Evolutionary conservation across 2,113 vertebrate species (phyloP).

Genomic region (Hyla sarda): DNA sequence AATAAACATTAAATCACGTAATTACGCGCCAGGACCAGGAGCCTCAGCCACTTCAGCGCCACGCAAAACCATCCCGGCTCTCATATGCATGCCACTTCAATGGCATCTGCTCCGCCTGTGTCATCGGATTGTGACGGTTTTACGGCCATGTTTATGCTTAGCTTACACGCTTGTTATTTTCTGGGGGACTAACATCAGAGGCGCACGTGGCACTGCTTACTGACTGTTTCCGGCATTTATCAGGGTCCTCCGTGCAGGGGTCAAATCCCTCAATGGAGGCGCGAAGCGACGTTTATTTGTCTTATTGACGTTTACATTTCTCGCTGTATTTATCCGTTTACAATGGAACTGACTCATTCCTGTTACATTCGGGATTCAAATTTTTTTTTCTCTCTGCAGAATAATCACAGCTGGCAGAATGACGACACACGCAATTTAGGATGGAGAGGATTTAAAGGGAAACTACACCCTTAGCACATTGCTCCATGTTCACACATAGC

Average conservation of each 20-base stretch:
- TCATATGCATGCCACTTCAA: slow-evolving; percentile 24
- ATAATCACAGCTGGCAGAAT: background rate
- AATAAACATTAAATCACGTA: slow-evolving; percentile 19
- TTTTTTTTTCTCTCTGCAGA: background rate
- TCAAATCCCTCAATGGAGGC: background rate
- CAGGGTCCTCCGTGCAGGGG: background rate
- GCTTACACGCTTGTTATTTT: slow-evolving; percentile 21
- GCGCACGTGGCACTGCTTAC: slow-evolving; percentile 23
- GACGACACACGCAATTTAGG: background rate
- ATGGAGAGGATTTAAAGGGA: too few relatives aligned
- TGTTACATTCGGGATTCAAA: background rate
- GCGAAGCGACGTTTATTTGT: background rate
- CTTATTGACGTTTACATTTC: background rate
- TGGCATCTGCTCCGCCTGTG: background rate
- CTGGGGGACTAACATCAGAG: too few relatives aligned
- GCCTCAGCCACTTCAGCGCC: background rate
- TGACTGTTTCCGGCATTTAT: background rate
- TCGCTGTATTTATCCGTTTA: background rate
- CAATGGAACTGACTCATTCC: background rate
- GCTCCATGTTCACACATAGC: too few relatives aligned
- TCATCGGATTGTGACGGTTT: slow-evolving; percentile 21
- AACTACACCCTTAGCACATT: too few relatives aligned
- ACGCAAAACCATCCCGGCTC: background rate
- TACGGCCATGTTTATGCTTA: slow-evolving; percentile 29
- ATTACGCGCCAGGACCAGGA: background rate